Evolutionary conservation across 2,797 vertebrate genomes (phyloP).

Genomic region (Glossophaga mutica): DNA sequence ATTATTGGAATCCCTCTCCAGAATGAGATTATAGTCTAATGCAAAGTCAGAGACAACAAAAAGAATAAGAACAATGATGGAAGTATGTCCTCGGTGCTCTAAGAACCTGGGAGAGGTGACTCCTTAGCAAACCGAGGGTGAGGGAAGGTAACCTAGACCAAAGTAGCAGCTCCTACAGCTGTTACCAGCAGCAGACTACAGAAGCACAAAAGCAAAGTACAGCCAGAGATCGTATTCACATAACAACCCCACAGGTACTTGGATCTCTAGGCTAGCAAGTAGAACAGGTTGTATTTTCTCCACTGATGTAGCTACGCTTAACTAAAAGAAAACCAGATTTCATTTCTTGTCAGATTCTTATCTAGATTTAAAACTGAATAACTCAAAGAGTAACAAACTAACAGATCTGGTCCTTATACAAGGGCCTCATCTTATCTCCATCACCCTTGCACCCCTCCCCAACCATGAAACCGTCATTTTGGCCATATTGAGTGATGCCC

Average conservation of each 20-base stretch:
- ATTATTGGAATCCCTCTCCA: neutral
- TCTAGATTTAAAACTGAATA: neutral
- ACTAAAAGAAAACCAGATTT: neutral
- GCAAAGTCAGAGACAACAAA: neutral
- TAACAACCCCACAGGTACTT: neutral
- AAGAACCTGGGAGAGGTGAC: neutral
- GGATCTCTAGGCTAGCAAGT: neutral
- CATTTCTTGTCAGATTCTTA: neutral
- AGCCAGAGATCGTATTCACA: neutral
- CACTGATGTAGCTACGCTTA: neutral
- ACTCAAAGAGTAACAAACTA: neutral
- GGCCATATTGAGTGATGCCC: neutral
- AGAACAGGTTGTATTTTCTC: neutral
- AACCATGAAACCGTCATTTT: neutral
- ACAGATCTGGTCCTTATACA: neutral
- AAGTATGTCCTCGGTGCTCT: neutral
- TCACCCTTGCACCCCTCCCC: neutral
- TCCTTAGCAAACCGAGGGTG: neutral
- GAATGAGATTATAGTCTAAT: neutral
- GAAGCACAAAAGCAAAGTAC: neutral
- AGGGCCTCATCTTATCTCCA: neutral
- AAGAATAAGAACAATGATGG: neutral
- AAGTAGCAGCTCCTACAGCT: neutral
- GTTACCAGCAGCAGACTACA: neutral
- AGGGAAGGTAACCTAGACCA: neutral